Evolutionary conservation across 2,888 invertebrate genomes (phyloP), one percentile per base, ranked within the genome.

Genomic region (Laspeyria flexula): DNA sequence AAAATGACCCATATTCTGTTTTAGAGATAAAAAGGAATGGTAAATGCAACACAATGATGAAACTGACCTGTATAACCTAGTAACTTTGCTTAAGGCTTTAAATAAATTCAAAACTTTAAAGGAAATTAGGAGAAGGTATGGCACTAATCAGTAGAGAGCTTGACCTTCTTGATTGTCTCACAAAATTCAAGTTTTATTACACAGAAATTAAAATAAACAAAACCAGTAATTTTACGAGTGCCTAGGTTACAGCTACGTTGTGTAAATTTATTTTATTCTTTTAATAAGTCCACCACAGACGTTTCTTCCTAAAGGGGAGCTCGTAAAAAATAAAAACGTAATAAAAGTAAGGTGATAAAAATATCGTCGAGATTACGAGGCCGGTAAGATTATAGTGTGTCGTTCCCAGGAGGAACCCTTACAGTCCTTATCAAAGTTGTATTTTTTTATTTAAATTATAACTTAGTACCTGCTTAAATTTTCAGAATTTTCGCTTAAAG

Each of bases 341-440:
- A 81, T 82, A 85, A 85, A 83, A 79, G 69, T 69, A 65, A 71
- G 56, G 56, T 75, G 75, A 82, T 84, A 85, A 87, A 86, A 86
- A 83, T 78, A 84, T 81, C 77, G 77, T 83, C 73, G 76, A 78
- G 83, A 85, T 85, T 82, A 83, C 66, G 77, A 82, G 71, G 7
- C 7, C 25, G 72, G 74, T 59, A 73, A 77, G 81, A 79, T 81
- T 80, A 80, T 80, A 70, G 67, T 60, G 56, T 50, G 58, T 63
- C 54, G 65, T 72, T 73, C 61, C 66, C 65, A 65, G 55, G 59
- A 71, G 76, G 71, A n/a, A 73, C 70, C 65, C 67, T 74, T 75
- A 67, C 56, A 54, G 49, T 52, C 46, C 74, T 81, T 83, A 83
- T 84, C 78, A 65, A 51, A 47, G 56, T 55, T 66, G 64, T 77